Conservation (phyloP, 2,888 invertebrate species). For the Hemaris fuciformis region DNA sequence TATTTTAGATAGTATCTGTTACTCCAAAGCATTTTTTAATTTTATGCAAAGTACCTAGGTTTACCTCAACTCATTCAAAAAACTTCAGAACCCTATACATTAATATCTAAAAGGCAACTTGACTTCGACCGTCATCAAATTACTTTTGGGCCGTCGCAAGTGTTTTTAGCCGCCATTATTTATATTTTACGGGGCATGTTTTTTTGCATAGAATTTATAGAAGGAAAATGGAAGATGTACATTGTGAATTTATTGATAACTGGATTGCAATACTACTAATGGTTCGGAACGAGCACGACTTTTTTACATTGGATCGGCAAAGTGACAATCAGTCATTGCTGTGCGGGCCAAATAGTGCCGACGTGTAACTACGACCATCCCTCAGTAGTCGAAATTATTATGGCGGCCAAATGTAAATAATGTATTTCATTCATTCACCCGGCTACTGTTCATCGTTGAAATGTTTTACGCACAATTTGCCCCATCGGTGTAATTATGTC, state of each 20-base stretch:
- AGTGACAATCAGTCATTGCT: too few relatives aligned
- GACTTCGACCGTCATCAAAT: conserved; percentile 13
- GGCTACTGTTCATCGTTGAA: conserved; percentile 54
- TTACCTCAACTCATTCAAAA: not conserved
- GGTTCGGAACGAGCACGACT: conserved; percentile 37
- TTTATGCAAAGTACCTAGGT: not conserved
- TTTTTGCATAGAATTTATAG: conserved; percentile 5
- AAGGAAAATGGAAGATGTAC: conserved; percentile 29
- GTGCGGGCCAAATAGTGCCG: too few relatives aligned
- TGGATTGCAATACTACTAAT: conserved; percentile 48
- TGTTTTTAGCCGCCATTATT: conserved; percentile 10
- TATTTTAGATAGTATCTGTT: not conserved
- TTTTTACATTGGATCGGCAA: too few relatives aligned
- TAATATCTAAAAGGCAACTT: conserved; percentile 3
- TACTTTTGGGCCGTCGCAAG: conserved; percentile 7
- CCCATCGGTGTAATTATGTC: conserved; percentile 53
- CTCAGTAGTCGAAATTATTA: too few relatives aligned
- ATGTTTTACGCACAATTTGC: conserved; percentile 49
- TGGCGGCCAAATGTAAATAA: too few relatives aligned
- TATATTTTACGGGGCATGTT: conserved; percentile 8
- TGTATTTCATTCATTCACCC: conserved; percentile 46
- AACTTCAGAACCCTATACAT: not conserved
- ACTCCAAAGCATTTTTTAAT: not conserved
- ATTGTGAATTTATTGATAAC: conserved; percentile 38
- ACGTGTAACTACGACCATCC: too few relatives aligned